Evolutionary conservation across 1,140 invertebrate species (phyloP).

Genomic region (Arctopsyche grandis): DNA sequence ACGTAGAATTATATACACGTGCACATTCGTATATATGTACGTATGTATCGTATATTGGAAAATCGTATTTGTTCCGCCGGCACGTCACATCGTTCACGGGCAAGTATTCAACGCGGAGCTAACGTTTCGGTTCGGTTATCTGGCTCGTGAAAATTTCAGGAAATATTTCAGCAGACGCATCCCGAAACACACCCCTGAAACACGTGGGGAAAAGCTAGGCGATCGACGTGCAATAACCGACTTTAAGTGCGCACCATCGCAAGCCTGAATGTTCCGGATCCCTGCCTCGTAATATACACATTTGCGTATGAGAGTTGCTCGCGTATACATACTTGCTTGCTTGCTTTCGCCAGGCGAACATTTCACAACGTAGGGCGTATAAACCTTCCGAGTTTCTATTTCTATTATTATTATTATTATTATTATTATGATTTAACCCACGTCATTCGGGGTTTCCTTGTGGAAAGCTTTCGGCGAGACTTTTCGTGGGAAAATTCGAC

Average conservation of each 20-base stretch:
- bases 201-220: background rate
- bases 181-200: too few species aligned
- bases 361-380: background rate
- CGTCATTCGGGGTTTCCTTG: too few species aligned
- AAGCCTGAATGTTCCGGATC: background rate
- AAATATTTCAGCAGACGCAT: conserved; percentile 28
- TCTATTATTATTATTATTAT: too few species aligned
- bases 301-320: conserved; percentile 1
- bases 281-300: conserved; percentile 8
- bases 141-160: conserved; percentile 31
- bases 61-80: conserved; percentile 42
- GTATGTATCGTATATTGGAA: conserved; percentile 27
- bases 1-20: background rate
- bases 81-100: conserved; percentile 38
- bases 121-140: conserved; percentile 27
- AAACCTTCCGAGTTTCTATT: too few species aligned
- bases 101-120: conserved; percentile 27
- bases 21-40: background rate
- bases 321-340: background rate
- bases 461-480: too few species aligned
- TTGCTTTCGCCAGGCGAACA: background rate
- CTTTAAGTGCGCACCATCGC: background rate
- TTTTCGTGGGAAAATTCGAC: too few species aligned
- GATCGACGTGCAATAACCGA: conserved; percentile 24
- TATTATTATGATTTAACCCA: too few species aligned